phyloP scores from a whole-genome alignment of 1,140 invertebrate genomes.

The Camponotus vicinus region DNA sequence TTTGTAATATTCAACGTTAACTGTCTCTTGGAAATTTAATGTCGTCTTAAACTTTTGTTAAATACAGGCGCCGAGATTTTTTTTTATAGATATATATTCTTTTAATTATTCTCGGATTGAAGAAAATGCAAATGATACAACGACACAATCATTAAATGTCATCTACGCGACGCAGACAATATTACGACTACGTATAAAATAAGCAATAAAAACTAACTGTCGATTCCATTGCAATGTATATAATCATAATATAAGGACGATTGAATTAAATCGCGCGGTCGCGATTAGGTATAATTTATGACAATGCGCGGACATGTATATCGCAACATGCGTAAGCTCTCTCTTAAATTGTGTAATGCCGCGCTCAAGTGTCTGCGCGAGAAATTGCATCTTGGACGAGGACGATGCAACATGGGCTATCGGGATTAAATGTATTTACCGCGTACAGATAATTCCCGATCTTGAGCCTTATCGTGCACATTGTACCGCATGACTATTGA shows the following conservation, averaged over 20 bases:
- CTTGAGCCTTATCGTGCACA: slow-evolving; percentile 56
- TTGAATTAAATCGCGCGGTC: slow-evolving; percentile 42
- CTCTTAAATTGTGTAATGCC: slow-evolving; percentile 50
- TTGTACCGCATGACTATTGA: slow-evolving; percentile 58
- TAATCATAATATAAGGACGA: slow-evolving; percentile 7
- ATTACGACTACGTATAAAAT: not conserved
- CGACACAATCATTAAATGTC: not conserved
- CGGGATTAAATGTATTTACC: slow-evolving; percentile 63
- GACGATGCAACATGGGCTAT: slow-evolving; percentile 50
- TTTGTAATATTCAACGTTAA: not conserved
- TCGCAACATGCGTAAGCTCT: slow-evolving; percentile 23
- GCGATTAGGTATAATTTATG: slow-evolving; percentile 46
- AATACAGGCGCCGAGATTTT: not conserved
- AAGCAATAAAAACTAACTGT: slow-evolving; percentile 18
- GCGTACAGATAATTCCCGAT: slow-evolving; percentile 59
- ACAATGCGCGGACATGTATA: slow-evolving; percentile 9
- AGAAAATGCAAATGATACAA: not conserved
- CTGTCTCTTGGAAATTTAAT: not conserved
- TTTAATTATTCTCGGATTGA: not conserved
- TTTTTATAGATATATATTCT: not conserved
- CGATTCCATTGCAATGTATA: not conserved
- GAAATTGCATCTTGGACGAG: slow-evolving; percentile 26
- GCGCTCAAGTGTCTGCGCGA: not conserved
- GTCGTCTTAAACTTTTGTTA: not conserved
- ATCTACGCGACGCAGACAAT: not conserved